These are phyloP conservation scores for Protobothrops flavoviridis DNA, from an alignment of 2,113 vertebrate genomes.

Conservation along the genomic window DNA sequence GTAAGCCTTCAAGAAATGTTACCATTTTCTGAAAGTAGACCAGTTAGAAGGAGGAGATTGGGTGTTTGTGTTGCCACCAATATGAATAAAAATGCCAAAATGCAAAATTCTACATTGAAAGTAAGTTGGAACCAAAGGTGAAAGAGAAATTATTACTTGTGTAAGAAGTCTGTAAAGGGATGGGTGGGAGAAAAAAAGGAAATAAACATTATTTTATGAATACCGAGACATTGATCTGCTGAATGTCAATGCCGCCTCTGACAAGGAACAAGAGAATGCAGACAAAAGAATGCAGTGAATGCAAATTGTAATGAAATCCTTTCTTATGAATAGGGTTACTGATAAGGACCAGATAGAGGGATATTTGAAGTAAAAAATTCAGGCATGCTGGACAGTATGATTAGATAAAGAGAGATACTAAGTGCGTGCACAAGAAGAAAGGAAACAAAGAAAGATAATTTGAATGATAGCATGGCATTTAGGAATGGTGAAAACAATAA, in stretches of 20 bases:
- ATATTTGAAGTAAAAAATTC: background rate
- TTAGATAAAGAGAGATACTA: background rate
- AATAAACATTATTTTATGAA: conserved; percentile 16
- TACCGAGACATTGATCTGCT: conserved; percentile 1
- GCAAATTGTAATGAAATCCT: background rate
- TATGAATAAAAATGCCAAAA: background rate
- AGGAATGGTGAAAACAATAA: background rate
- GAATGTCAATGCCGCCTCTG: background rate
- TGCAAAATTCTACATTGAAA: background rate
- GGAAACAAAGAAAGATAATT: background rate
- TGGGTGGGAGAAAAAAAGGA: background rate
- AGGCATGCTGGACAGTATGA: background rate
- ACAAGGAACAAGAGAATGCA: background rate
- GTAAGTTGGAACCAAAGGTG: background rate
- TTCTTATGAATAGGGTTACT: background rate
- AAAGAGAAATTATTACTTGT: background rate
- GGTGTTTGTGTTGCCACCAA: background rate
- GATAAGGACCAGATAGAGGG: background rate
- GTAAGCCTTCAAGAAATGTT: background rate
- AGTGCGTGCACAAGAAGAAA: background rate
- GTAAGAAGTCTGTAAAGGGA: background rate
- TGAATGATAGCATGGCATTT: background rate
- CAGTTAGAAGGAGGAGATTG: background rate
- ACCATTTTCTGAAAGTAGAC: background rate
- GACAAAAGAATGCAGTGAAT: background rate